phyloP scores from a whole-genome alignment of 2,113 vertebrate genomes.

The Girardinichthys multiradiatus region DNA sequence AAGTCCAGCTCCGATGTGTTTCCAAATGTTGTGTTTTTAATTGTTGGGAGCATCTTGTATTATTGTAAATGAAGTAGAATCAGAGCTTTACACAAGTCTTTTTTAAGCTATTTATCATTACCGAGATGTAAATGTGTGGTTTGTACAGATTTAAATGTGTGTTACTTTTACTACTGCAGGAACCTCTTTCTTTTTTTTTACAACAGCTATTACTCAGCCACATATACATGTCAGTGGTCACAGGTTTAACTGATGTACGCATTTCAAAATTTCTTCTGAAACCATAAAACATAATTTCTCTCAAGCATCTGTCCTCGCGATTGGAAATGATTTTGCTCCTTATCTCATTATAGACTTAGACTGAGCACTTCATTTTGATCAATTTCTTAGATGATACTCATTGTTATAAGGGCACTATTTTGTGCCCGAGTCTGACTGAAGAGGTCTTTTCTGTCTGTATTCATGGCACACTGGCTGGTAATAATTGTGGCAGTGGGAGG shows the following conservation, averaged over 20 bases:
- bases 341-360: slow-evolving; percentile 17
- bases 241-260: not conserved
- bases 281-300: not conserved
- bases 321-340: not conserved
- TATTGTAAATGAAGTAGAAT: slow-evolving; percentile 31
- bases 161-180: slow-evolving; percentile 5
- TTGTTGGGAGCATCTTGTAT: slow-evolving; percentile 45
- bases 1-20: slow-evolving; percentile 24
- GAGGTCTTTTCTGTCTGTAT: slow-evolving; percentile 49
- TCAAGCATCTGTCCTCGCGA: not conserved
- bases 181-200: slow-evolving; percentile 43
- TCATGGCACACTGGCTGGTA: slow-evolving; percentile 38
- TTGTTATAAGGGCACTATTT: slow-evolving; percentile 33
- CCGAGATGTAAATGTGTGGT: slow-evolving; percentile 48
- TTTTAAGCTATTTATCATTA: slow-evolving; percentile 14
- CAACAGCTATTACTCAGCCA: not conserved
- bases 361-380: slow-evolving; percentile 36
- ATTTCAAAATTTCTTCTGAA: not conserved
- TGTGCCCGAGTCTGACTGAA: slow-evolving; percentile 23
- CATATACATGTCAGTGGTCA: not conserved
- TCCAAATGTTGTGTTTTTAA: slow-evolving; percentile 63
- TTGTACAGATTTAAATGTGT: slow-evolving; percentile 49
- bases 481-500: slow-evolving; percentile 20
- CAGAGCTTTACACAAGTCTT: slow-evolving; percentile 29
- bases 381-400: slow-evolving; percentile 9